Evolutionary conservation across 2,113 vertebrate genomes (phyloP).

Genomic region (Brachionichthys hirsutus): DNA sequence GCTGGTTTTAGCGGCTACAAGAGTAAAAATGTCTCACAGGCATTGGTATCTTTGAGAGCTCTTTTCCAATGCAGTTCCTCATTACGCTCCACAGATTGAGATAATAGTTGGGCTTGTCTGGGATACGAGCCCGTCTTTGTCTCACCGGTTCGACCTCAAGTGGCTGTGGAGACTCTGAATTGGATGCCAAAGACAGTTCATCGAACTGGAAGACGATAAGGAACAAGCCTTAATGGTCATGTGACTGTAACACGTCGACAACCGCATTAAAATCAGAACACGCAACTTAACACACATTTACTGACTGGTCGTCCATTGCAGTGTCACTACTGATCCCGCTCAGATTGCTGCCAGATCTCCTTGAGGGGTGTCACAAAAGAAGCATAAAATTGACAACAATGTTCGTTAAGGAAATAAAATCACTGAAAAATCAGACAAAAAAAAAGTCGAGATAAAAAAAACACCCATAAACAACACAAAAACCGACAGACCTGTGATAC

Average conservation of each 20-base stretch:
- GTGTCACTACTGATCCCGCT: slow-evolving; percentile 92
- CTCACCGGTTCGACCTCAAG: slow-evolving; percentile 74
- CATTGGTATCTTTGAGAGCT: slow-evolving; percentile 96
- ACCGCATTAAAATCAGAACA: neutral
- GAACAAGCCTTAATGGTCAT: neutral
- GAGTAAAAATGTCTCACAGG: slow-evolving; percentile 77
- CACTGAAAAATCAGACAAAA: neutral
- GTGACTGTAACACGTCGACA: neutral
- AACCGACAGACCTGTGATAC: slow-evolving; percentile 84
- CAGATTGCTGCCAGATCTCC: slow-evolving; percentile 93
- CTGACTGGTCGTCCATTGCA: slow-evolving; percentile 89
- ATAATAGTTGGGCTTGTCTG: slow-evolving; percentile 94
- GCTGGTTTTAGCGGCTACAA: neutral
- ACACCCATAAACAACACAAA: neutral
- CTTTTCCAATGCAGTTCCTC: slow-evolving; percentile 97
- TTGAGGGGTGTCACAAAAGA: slow-evolving; percentile 44
- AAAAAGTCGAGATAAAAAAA: neutral
- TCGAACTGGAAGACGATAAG: slow-evolving; percentile 77
- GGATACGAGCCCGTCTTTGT: slow-evolving; percentile 87
- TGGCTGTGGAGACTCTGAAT: slow-evolving; percentile 72
- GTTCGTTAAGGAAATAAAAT: neutral
- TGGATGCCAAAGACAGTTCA: slow-evolving; percentile 81
- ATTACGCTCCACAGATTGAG: slow-evolving; percentile 97
- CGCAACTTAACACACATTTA: slow-evolving; percentile 58
- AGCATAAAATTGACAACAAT: neutral